Percentiles rank a stretch among this genome's conserved stretches.
Evolutionary conservation across 2,797 vertebrate species (phyloP).

Genomic region (Characodon lateralis): DNA sequence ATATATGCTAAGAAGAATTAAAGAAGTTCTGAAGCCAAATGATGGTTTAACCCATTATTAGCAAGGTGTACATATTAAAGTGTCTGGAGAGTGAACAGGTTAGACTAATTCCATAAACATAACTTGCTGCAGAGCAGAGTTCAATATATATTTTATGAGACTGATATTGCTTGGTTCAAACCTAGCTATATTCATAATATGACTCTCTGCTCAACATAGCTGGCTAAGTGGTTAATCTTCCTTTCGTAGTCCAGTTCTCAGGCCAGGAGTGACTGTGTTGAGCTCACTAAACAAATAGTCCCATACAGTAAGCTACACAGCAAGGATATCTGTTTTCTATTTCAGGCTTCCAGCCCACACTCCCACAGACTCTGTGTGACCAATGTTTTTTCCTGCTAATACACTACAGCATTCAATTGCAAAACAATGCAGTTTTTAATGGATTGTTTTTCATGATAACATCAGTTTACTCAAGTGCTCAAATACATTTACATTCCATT

Average conservation of each 20-base stretch:
- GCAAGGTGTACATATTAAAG: neutral
- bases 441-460: neutral
- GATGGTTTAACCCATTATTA: neutral
- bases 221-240: conserved; percentile 1
- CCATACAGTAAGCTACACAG: conserved; percentile 15
- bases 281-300: conserved; percentile 27
- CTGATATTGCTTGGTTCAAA: neutral
- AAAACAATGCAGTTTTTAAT: neutral
- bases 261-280: conserved; percentile 17
- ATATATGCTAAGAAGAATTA: no score
- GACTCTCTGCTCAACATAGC: conserved; percentile 1
- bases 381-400: neutral
- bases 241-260: neutral
- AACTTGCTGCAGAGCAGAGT: neutral
- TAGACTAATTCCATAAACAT: neutral
- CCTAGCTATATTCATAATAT: neutral
- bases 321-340: conserved; percentile 18
- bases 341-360: neutral
- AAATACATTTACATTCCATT: conserved; percentile 1
- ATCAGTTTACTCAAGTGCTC: neutral
- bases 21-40: no score
- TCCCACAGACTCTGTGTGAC: neutral
- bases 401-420: neutral
- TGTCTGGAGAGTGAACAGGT: neutral
- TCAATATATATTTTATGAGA: neutral